Evolutionary conservation across 2,113 vertebrate genomes (phyloP), one percentile per base, ranked within the genome.

Genomic region (Scomber scombrus): DNA sequence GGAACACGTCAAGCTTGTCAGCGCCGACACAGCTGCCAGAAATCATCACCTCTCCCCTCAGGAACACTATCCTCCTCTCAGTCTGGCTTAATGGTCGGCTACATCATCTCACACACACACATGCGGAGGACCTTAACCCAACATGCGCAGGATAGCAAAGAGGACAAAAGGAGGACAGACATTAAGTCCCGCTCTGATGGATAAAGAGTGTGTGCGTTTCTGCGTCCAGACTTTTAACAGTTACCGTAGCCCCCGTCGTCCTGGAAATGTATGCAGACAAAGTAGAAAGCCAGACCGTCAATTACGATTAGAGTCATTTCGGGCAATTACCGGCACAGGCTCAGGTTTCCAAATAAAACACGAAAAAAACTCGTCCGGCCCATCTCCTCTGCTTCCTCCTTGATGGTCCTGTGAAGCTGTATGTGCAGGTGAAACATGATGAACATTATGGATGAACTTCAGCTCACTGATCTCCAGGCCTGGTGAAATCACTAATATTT

Each of bases 281-380:
- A 94, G 80, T 91, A 85, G 85, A 93, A 94, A 93, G 80, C 88
- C 93, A 95, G 93, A 93, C 88, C 90, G 40, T 93, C 94, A 91
- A 90, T 93, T 93, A 93, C 86, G 81, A 93, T 93, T 92, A 90
- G 86, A 88, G 90, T 93, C 90, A 93, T 95, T 95, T 92, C 83
- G 82, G 81, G 82, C 91, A 93, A 94, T 95, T 94, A 93, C 91
- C 82, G 84, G 79, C 86, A 51, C 63, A 13, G 79, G 76, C 58
- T 90, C 84, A 29, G 63, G 79, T 93, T 92, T 94, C 92, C 91
- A 93, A 93, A 93, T 92, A 89, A 94, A 94, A 92, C 91, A 79
- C 79, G 76, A 91, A 85, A 85, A 26, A 75, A 85, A 68, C 80
- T 90, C 88, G 85, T 83, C 63, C 21, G 66, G 81, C 86, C 69